Conservation (phyloP, 1,140 invertebrate genomes). For the Trichonephila inaurata region DNA sequence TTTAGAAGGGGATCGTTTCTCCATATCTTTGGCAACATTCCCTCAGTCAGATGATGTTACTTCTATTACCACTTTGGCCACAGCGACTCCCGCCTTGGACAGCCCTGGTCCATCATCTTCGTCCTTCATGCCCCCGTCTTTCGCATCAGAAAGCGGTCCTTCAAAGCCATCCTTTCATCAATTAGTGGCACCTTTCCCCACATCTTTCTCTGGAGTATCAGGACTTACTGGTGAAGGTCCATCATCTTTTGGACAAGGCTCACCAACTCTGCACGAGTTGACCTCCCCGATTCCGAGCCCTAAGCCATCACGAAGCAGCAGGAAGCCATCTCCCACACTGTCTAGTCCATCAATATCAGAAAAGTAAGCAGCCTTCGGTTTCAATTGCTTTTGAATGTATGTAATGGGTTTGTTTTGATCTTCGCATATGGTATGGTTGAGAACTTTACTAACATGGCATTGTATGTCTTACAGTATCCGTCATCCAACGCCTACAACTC, state of each 20-base stretch:
- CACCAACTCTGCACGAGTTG: slow-evolving; percentile 49
- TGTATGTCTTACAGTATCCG: slow-evolving; percentile 6
- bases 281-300: slow-evolving; percentile 77
- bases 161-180: slow-evolving; percentile 68
- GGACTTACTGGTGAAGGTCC: background rate
- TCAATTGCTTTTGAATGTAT: background rate
- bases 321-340: slow-evolving; percentile 77
- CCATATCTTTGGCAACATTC: slow-evolving; percentile 69
- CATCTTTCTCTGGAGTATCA: slow-evolving; percentile 41
- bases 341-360: slow-evolving; percentile 64
- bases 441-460: background rate
- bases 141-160: background rate
- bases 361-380: slow-evolving; percentile 16
- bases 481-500: slow-evolving; percentile 75
- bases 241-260: slow-evolving; percentile 26
- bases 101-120: slow-evolving; percentile 69
- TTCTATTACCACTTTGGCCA: slow-evolving; percentile 69
- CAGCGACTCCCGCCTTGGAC: slow-evolving; percentile 48
- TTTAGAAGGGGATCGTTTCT: slow-evolving; percentile 69
- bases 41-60: slow-evolving; percentile 83
- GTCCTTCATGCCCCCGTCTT: slow-evolving; percentile 64
- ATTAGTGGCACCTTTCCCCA: slow-evolving; percentile 48
- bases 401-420: background rate
- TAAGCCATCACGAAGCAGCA: slow-evolving; percentile 69
- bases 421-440: no score